These are phyloP conservation scores for Porphyrio hochstetteri DNA, from an alignment of 2,113 vertebrate species.

Conservation along the genomic window DNA sequence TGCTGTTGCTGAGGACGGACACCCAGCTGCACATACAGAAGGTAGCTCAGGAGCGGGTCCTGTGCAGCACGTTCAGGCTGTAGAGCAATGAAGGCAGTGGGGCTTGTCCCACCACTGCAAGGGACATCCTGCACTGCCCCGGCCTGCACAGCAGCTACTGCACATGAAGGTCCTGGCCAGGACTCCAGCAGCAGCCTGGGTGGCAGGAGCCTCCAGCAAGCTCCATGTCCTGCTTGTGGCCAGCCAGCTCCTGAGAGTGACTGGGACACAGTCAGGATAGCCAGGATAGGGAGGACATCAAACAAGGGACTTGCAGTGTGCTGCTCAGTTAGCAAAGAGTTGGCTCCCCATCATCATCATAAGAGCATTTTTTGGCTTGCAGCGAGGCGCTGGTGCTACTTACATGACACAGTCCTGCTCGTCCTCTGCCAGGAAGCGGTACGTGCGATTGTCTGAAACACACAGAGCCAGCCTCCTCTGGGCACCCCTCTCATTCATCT, in stretches of 20 bases:
- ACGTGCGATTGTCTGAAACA: conserved; percentile 74
- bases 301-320: neutral
- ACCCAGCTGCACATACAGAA: conserved; percentile 69
- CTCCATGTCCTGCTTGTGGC: neutral
- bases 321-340: neutral
- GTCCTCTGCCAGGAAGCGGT: conserved; percentile 71
- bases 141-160: neutral
- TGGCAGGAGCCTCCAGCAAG: neutral
- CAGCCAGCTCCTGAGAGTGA: too few relatives aligned
- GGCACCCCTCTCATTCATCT: rapidly evolving
- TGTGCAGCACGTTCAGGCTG: rapidly evolving
- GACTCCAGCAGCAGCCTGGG: neutral
- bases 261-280: neutral
- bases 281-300: neutral
- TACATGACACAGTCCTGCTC: conserved; percentile 72
- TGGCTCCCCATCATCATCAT: neutral
- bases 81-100: neutral
- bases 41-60: neutral
- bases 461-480: neutral
- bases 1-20: conserved; percentile 78
- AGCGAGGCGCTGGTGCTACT: neutral
- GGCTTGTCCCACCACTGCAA: neutral
- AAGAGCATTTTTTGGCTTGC: neutral
- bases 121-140: neutral
- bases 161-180: neutral